Percentiles rank a stretch among this genome's conserved stretches.
These are phyloP conservation scores for Rhinolophus ferrumequinum DNA, from an alignment of 2,113 vertebrate genomes.

Conservation along the genomic window DNA sequence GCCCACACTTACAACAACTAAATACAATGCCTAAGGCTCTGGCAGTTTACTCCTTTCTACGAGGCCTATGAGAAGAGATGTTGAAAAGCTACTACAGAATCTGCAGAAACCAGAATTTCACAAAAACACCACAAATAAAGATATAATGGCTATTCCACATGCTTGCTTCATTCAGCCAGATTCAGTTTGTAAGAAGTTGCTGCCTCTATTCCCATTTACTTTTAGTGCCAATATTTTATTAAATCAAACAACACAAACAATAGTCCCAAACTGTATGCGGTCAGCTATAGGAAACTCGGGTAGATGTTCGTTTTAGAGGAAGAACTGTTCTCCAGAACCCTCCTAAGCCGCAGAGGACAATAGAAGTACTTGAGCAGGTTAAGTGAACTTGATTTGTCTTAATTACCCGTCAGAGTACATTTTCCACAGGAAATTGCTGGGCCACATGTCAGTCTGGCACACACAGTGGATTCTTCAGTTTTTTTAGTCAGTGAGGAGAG, in stretches of 20 bases:
- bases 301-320: conserved; percentile 48
- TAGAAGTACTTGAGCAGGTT: conserved; percentile 73
- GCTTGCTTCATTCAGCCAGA: conserved; percentile 32
- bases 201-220: conserved; percentile 71
- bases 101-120: conserved; percentile 51
- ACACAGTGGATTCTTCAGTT: conserved; percentile 58
- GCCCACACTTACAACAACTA: conserved; percentile 12
- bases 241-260: conserved; percentile 62
- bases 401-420: conserved; percentile 77
- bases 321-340: conserved; percentile 63
- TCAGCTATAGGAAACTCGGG: conserved; percentile 25
- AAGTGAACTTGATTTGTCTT: conserved; percentile 73
- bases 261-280: conserved; percentile 57
- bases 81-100: conserved; percentile 39
- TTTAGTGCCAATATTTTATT: conserved; percentile 66
- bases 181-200: conserved; percentile 60
- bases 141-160: conserved; percentile 57
- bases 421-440: conserved; percentile 84
- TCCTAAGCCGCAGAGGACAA: conserved; percentile 43
- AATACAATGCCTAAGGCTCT: conserved; percentile 23
- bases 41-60: not conserved
- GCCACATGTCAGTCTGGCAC: conserved; percentile 82
- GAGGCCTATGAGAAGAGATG: not conserved
- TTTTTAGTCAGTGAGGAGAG: conserved; percentile 63
- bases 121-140: conserved; percentile 28